Evolutionary conservation across 2,888 invertebrate species (phyloP).

Genomic region (Catocala fraxini): DNA sequence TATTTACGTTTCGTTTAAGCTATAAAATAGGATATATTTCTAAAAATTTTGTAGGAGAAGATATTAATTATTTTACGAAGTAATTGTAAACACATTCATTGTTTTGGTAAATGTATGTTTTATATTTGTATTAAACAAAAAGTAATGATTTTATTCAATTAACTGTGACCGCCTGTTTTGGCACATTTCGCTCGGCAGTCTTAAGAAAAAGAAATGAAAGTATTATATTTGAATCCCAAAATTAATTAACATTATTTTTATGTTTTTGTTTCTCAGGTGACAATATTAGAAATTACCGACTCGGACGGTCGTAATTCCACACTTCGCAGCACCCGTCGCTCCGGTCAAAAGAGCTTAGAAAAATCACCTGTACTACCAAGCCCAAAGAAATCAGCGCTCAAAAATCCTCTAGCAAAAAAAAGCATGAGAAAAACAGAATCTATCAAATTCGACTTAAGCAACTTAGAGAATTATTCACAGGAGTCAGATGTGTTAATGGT

Average conservation of each 20-base stretch:
- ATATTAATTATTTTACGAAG: no score
- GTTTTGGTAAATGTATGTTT: no score
- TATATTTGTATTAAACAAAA: no score
- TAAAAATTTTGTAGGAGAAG: no score
- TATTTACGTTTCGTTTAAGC: no score
- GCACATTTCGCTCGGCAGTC: no score
- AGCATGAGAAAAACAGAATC: slow-evolving; percentile 69
- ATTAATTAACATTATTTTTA: not conserved
- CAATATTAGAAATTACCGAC: slow-evolving; percentile 61
- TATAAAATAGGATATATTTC: no score
- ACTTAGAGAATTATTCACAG: slow-evolving; percentile 57
- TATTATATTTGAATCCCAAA: no score
- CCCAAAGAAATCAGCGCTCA: slow-evolving; percentile 75
- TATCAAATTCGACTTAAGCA: slow-evolving; percentile 80
- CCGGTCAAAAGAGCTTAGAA: slow-evolving; percentile 30
- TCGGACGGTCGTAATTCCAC: slow-evolving; percentile 43
- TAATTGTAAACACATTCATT: no score
- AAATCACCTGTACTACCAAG: slow-evolving; percentile 49
- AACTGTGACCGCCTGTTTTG: no score
- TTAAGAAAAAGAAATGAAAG: no score
- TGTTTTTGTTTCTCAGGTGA: slow-evolving; percentile 49
- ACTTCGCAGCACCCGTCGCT: slow-evolving; percentile 33
- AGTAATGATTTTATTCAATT: no score
- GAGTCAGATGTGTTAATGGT: slow-evolving; percentile 44
- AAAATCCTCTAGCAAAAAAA: slow-evolving; percentile 61